These are phyloP conservation scores for Agrypnia vestita DNA, from an alignment of 1,140 invertebrate genomes.

Conservation along the genomic window DNA sequence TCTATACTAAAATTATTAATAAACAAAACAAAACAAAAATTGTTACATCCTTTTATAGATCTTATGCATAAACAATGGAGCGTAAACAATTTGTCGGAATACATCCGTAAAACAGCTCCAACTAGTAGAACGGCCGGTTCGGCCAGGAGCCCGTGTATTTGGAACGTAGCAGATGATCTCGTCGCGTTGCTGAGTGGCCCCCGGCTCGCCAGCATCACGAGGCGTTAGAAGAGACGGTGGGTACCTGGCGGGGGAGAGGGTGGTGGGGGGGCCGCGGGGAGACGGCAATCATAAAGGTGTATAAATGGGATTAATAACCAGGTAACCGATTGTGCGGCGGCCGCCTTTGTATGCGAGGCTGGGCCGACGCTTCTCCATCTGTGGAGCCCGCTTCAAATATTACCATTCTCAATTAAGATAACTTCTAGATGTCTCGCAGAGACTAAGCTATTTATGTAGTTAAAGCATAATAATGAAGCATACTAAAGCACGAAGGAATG, in stretches of 20 bases:
- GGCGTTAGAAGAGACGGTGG: constrained; percentile 21
- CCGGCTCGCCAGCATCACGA: constrained; percentile 10
- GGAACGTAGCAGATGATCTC: background rate
- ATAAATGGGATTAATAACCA: constrained; percentile 62
- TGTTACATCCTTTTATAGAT: background rate
- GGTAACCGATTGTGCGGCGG: constrained; percentile 61
- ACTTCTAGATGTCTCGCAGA: no score
- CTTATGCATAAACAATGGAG: background rate
- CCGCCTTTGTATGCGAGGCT: constrained; percentile 56
- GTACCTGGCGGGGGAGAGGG: background rate
- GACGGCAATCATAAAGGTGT: constrained; percentile 60
- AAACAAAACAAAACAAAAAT: no score
- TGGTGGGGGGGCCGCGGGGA: constrained; percentile 15
- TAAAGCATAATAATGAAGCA: no score
- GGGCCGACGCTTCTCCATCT: background rate
- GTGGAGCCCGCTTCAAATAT: background rate
- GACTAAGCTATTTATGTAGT: no score
- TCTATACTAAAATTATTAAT: no score
- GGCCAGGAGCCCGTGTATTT: background rate
- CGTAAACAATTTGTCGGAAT: constrained; percentile 9
- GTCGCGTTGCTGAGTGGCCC: background rate
- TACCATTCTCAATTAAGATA: no score
- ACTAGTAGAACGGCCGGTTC: no score
- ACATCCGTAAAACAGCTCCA: background rate
- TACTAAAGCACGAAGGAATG: no score